These are phyloP conservation scores for Sarotherodon lohbergeri DNA, from an alignment of 2,113 vertebrate species.

Conservation along the genomic window DNA sequence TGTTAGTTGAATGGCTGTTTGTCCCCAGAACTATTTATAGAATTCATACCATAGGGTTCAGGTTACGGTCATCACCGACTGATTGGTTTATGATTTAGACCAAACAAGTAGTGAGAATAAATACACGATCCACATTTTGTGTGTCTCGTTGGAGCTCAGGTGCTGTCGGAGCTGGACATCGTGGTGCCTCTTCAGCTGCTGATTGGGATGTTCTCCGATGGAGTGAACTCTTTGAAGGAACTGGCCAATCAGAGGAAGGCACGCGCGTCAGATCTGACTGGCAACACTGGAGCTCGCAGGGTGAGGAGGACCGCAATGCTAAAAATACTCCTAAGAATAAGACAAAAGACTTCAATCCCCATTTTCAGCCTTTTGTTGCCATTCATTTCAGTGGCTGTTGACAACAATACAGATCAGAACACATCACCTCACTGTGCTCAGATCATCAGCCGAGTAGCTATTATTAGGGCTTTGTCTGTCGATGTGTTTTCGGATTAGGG, in stretches of 20 bases:
- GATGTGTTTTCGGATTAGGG: neutral
- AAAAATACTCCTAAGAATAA: neutral
- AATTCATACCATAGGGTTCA: neutral
- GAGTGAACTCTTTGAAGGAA: conserved; percentile 97
- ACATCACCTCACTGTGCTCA: neutral
- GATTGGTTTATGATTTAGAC: neutral
- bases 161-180: conserved; percentile 95
- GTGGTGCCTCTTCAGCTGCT: conserved; percentile 94
- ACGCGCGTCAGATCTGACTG: conserved; percentile 79
- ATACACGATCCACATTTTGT: neutral
- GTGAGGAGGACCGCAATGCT: conserved; percentile 64
- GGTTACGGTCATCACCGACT: neutral
- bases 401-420: neutral
- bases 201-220: conserved; percentile 98
- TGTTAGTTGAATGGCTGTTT: neutral
- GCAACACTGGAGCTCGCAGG: conserved; percentile 84
- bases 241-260: conserved; percentile 94
- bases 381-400: neutral
- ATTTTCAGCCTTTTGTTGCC: neutral
- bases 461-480: neutral
- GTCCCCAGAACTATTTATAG: neutral
- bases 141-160: conserved; percentile 68
- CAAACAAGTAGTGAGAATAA: neutral
- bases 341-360: neutral
- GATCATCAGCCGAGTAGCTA: neutral